phyloP scores from a whole-genome alignment of 2,797 vertebrate species.

The Phrynocephalus forsythii region DNA sequence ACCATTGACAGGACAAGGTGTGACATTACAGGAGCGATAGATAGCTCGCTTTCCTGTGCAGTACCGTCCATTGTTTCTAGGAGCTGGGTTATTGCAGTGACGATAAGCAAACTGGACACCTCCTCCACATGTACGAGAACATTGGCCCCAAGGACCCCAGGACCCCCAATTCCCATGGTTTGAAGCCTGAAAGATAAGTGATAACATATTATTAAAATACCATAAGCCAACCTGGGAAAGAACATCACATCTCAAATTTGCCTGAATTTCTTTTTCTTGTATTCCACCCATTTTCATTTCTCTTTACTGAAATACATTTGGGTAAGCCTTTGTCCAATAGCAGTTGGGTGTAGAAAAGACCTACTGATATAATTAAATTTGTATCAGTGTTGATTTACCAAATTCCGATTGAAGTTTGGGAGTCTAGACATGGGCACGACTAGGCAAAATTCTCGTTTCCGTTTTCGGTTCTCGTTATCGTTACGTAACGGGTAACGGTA shows the following conservation, averaged over 20 bases:
- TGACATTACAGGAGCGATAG: constrained; percentile 90
- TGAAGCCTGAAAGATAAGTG: constrained; percentile 83
- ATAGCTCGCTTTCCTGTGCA: constrained; percentile 95
- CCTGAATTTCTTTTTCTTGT: background rate
- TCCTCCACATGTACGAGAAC: constrained; percentile 91
- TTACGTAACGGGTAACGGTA: too few species aligned
- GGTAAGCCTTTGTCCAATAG: too few species aligned
- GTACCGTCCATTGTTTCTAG: constrained; percentile 93
- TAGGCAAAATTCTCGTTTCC: too few species aligned
- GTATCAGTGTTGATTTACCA: too few species aligned
- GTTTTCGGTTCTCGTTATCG: too few species aligned
- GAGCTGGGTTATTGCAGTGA: constrained; percentile 96
- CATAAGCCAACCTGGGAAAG: background rate
- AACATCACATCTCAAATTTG: background rate
- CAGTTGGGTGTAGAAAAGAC: too few species aligned
- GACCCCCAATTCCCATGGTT: constrained; percentile 98
- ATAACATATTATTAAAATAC: background rate
- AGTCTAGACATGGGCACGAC: too few species aligned
- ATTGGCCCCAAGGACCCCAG: constrained; percentile 95
- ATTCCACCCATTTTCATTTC: background rate
- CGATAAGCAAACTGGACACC: constrained; percentile 97
- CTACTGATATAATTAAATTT: too few species aligned
- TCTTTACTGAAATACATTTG: background rate
- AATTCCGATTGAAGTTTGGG: too few species aligned
- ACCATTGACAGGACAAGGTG: constrained; percentile 85